Evolutionary conservation across 2,113 vertebrate genomes (phyloP), one percentile per base, ranked within the genome.

Genomic region (Ceuthmochares aereus): DNA sequence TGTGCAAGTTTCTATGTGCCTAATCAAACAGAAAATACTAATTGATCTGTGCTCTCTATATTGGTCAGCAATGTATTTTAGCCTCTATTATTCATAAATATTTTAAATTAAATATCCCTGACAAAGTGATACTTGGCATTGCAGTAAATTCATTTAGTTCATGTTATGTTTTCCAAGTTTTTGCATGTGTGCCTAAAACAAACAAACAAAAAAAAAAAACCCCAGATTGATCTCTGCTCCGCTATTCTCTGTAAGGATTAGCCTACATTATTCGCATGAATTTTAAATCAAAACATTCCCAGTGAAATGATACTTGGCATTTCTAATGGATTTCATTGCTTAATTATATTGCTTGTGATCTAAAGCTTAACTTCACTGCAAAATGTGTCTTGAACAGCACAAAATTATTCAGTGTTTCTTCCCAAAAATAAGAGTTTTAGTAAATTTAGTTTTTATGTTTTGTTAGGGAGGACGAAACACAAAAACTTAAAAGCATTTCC

Each of bases 141-240:
- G 40, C 64, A 83, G 14, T 79, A 73, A 79, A 87, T 93, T 91
- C 36, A 77, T 81, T 87, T 69, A 83, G 86, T 76, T 79, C 59
- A 43, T 73, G 66, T 70, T 93, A 66, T 89, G 84, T 96, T 97
- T 96, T 87, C 81, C 90, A 95, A 87, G 69, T 75, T 96, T 97
- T 93, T 92, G 56, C 60, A 34, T 75, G 76, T 67, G 34, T 75
- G 91, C 72, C 70, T 96, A 93, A 86, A 93, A 95, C 58, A 96
- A 93, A 72, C 12, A 32, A 68, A 83, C 32, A 96, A 89, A 86
- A 9, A 40, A 40, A 40, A 40, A 9, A 40, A 40, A 40, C 40
- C 40, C 7, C 26, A 91, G 77, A 77, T 29, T 83, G 77, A 95
- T 89, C 73, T 94, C 36, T 93, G 64, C 91, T 90, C 49, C 70